Evolutionary conservation across 2,113 vertebrate genomes (phyloP).

Genomic region (Apteryx owenii): DNA sequence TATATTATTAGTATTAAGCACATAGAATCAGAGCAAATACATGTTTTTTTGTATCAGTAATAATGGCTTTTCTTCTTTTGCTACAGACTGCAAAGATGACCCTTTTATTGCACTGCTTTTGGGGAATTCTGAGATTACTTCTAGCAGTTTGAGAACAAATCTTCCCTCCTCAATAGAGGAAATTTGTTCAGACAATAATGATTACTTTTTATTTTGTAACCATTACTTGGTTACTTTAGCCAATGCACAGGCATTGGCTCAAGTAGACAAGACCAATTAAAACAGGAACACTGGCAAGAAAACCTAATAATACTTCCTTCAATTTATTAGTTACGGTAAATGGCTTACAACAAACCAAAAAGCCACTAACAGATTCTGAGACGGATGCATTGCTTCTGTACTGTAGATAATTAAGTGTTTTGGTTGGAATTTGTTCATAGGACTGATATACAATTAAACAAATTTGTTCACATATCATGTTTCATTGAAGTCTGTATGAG

Average conservation of each 20-base stretch:
- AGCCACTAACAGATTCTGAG: conserved; percentile 67
- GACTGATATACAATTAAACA: conserved; percentile 80
- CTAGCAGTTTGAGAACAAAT: background rate
- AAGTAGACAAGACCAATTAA: conserved; percentile 77
- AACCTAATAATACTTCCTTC: conserved; percentile 77
- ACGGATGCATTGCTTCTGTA: conserved; percentile 66
- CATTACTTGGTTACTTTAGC: conserved; percentile 66
- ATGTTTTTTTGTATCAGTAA: background rate
- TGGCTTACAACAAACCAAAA: conserved; percentile 72
- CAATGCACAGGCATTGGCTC: conserved; percentile 69
- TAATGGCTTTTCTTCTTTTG: background rate
- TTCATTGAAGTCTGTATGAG: conserved; percentile 76
- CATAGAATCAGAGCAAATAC: background rate
- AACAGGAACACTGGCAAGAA: conserved; percentile 74
- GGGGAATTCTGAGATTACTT: background rate
- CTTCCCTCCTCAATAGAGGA: background rate
- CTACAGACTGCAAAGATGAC: background rate
- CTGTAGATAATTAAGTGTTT: conserved; percentile 81
- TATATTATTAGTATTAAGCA: background rate
- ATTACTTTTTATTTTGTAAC: conserved; percentile 36
- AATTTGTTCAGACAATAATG: background rate
- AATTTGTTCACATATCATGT: conserved; percentile 79
- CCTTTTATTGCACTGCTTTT: background rate
- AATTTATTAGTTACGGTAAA: conserved; percentile 78
- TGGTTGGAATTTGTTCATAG: conserved; percentile 79